phyloP scores from a whole-genome alignment of 2,888 invertebrate genomes.

The Pyrocoelia pectoralis region DNA sequence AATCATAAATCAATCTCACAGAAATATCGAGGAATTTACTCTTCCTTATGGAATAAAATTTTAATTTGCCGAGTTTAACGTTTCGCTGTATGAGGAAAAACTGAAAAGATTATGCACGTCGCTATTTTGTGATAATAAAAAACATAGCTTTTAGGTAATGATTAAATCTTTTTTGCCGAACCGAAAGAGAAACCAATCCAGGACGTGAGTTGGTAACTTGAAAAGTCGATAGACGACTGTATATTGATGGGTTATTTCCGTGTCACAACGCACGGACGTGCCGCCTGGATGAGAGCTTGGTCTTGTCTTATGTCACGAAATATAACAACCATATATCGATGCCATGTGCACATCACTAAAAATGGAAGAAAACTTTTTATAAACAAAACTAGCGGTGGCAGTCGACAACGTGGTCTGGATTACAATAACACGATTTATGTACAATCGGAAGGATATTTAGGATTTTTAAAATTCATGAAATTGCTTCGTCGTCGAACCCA shows the following conservation, averaged over 20 bases:
- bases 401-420: not conserved
- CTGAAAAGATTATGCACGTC: slow-evolving; percentile 23
- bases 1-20: slow-evolving; percentile 46
- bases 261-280: slow-evolving; percentile 45
- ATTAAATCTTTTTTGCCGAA: slow-evolving; percentile 49
- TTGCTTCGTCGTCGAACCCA: slow-evolving; percentile 8
- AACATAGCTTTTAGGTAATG: slow-evolving; percentile 39
- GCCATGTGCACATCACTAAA: not conserved
- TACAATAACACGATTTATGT: not conserved
- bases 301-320: slow-evolving; percentile 21
- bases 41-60: slow-evolving; percentile 22
- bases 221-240: slow-evolving; percentile 51
- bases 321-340: slow-evolving; percentile 17
- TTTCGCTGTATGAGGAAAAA: slow-evolving; percentile 3
- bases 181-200: slow-evolving; percentile 53
- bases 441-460: not conserved
- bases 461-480: not conserved
- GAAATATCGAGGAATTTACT: slow-evolving; percentile 37
- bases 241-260: slow-evolving; percentile 55
- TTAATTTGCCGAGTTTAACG: slow-evolving; percentile 22
- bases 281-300: slow-evolving; percentile 29
- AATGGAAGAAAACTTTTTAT: not conserved
- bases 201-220: slow-evolving; percentile 53
- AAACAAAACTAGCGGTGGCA: slow-evolving; percentile 1
- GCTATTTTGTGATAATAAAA: slow-evolving; percentile 27